These are phyloP conservation scores for Echiichthys vipera DNA, from an alignment of 2,797 vertebrate species.

Conservation along the genomic window DNA sequence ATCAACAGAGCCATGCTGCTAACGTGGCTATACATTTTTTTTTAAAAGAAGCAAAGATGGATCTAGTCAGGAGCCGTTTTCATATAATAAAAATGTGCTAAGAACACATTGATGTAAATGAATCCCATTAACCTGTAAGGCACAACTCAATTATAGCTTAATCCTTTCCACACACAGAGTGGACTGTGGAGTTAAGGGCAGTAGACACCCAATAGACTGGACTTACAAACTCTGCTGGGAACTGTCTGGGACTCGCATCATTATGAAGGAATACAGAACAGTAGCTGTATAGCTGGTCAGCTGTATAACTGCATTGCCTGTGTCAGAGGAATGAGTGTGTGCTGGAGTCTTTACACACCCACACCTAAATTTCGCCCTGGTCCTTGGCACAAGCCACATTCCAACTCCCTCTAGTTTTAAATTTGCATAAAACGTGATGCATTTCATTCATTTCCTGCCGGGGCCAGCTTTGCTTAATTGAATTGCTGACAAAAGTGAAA, in stretches of 20 bases:
- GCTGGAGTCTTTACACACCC: conserved; percentile 11
- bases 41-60: not conserved
- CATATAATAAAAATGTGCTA: conserved; percentile 17
- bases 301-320: conserved; percentile 31
- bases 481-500: conserved; percentile 27
- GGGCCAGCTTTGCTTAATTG: conserved; percentile 1
- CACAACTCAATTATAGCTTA: conserved; percentile 73
- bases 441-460: not conserved
- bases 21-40: not conserved
- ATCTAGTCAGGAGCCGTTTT: not conserved
- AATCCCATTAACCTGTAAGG: conserved; percentile 75
- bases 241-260: conserved; percentile 33
- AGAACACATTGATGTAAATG: conserved; percentile 38
- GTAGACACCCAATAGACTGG: conserved; percentile 42
- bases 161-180: conserved; percentile 63
- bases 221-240: conserved; percentile 42
- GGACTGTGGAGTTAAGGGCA: conserved; percentile 37
- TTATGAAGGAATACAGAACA: conserved; percentile 25
- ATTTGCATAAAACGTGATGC: conserved; percentile 10
- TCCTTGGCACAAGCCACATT: conserved; percentile 6
- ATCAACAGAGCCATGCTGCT: not conserved
- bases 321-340: conserved; percentile 22
- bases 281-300: conserved; percentile 22
- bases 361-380: not conserved
- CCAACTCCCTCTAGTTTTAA: conserved; percentile 1